Evolutionary conservation across 2,888 invertebrate species (phyloP).

Genomic region (Pasiphila rectangulata): DNA sequence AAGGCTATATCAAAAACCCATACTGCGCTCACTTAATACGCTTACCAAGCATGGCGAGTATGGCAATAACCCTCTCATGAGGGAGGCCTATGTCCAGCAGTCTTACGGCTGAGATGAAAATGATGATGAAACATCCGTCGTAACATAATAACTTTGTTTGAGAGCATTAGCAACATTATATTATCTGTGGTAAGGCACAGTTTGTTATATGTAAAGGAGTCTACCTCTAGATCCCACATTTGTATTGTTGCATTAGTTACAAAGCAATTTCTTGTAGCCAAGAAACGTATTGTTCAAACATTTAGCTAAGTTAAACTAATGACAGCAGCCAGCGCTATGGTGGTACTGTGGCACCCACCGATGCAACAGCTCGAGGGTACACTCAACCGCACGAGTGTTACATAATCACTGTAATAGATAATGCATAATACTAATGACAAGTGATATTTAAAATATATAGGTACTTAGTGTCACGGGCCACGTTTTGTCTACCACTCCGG

Average conservation of each 20-base stretch:
- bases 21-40: too few species aligned
- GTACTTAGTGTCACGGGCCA: conserved; percentile 52
- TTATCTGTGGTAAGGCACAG: too few species aligned
- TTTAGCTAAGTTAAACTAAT: conserved; percentile 21
- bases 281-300: conserved; percentile 12
- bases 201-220: conserved; percentile 7
- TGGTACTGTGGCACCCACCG: conserved; percentile 8
- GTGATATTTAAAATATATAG: conserved; percentile 73
- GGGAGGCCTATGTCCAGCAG: too few species aligned
- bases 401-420: conserved; percentile 69
- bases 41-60: too few species aligned
- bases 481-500: conserved; percentile 48
- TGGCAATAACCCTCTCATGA: too few species aligned
- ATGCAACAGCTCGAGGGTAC: conserved; percentile 59
- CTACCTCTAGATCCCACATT: too few species aligned
- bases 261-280: conserved; percentile 3
- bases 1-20: too few species aligned
- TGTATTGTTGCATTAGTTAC: conserved; percentile 4
- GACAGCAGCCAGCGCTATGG: conserved; percentile 6
- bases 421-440: conserved; percentile 73
- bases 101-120: too few species aligned
- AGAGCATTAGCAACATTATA: too few species aligned
- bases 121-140: too few species aligned
- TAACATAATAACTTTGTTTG: too few species aligned
- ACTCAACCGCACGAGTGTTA: conserved; percentile 61